phyloP scores from a whole-genome alignment of 2,113 vertebrate genomes.

The Oceanodroma tethys region DNA sequence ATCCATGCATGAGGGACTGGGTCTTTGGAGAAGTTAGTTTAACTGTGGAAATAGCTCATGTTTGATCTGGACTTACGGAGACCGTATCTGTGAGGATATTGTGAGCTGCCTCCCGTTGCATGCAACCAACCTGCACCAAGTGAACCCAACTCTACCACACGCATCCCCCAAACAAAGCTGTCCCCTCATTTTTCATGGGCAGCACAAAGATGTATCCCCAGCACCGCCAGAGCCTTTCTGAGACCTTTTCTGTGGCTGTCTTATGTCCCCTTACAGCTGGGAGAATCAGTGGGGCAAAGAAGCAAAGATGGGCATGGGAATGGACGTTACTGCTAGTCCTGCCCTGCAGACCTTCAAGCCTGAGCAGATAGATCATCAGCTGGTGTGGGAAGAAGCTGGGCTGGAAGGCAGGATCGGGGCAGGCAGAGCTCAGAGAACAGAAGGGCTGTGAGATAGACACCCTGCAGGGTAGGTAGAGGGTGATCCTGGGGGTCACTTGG shows the following conservation, averaged over 20 bases:
- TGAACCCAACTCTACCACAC: neutral
- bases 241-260: neutral
- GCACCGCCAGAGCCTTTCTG: neutral
- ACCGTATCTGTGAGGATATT: neutral
- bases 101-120: neutral
- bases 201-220: neutral
- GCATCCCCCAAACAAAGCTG: rapidly evolving
- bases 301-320: neutral
- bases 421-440: neutral
- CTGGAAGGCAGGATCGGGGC: neutral
- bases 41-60: rapidly evolving
- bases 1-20: neutral
- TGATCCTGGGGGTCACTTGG: neutral
- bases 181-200: neutral
- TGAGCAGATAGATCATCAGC: neutral
- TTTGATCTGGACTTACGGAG: neutral
- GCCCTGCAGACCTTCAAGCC: neutral
- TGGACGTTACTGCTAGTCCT: neutral
- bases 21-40: neutral
- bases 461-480: neutral
- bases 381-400: neutral
- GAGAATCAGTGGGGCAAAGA: neutral
- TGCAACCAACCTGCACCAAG: neutral
- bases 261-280: neutral
- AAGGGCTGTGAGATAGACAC: neutral